Base-by-base conservation (phyloP, 2,113 vertebrate species). In the Cisticola juncidis region DNA sequence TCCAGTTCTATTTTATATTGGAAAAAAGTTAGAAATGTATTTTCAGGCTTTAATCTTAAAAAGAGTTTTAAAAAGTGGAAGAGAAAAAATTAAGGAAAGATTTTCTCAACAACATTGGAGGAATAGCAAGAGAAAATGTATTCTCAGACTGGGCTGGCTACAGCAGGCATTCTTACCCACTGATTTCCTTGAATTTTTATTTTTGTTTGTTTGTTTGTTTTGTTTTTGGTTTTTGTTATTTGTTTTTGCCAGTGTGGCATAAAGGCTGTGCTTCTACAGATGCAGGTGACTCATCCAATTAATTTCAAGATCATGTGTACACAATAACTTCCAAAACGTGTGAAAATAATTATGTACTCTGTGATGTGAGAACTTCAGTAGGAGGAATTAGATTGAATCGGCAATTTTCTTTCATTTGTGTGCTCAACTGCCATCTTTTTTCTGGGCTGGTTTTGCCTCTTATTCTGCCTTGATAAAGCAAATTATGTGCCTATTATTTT, bases 131-230 rank as follows among this genome's bases (percentile, higher is more conserved):
- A 88, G 51, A 7, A 80, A 69, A 35, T 28, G 0, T 35, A 14
- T 80, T 81, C 36, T 65, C 14, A 44, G 9, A 1, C 50, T 56
- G 5, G 31, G 22, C 5, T 74, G 12, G 1, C 33, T 47, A 47
- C 9, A 7, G 3, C 5, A 51, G 5, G 0, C 6, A 44, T 45
- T 11, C 9, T 28, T 58, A 57, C 3, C 4, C 14, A 18, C 3
- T 60, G 16, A 29, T 68, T 60, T n/a, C 9, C n/a, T 23, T 45
- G 7, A 22, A 12, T 56, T 29, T 9, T 29, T 29, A 4, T n/a
- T 24, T 17, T n/a, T 19, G 5, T 28, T 40, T 38, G 38, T 38
- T 38, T 38, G 11, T 38, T n/a, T 8, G 50, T 12, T 33, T 33
- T 33, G n/a, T 9, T n/a, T 48, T 16, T 13, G 47, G 15, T 33